phyloP scores from a whole-genome alignment of 2,113 vertebrate species.

The Myodes glareolus region DNA sequence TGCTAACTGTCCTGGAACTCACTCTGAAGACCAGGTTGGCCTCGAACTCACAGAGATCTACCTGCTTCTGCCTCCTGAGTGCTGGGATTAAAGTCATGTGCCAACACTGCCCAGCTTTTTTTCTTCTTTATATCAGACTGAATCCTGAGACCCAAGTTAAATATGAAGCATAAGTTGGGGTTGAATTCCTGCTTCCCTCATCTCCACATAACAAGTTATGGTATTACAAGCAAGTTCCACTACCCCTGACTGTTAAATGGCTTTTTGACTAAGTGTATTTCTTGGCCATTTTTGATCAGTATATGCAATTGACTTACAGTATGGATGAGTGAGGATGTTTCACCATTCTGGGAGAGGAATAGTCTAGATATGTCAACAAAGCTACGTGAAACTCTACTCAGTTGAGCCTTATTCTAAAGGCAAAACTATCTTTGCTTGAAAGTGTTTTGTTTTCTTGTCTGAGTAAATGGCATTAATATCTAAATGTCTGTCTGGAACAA shows the following conservation, averaged over 20 bases:
- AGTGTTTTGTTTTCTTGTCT: neutral
- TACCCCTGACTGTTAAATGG: neutral
- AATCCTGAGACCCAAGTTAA: neutral
- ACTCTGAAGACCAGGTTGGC: too few species aligned
- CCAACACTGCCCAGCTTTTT: neutral
- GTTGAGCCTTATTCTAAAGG: conserved; percentile 40
- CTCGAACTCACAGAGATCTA: too few species aligned
- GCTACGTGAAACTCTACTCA: neutral
- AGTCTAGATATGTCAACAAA: neutral
- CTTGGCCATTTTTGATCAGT: conserved; percentile 6
- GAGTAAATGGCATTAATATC: conserved; percentile 28
- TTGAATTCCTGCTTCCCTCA: neutral
- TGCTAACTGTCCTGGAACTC: too few species aligned
- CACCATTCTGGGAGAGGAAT: neutral
- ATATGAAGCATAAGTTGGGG: neutral
- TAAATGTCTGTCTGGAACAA: conserved; percentile 52
- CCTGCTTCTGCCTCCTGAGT: too few species aligned
- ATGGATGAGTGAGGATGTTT: neutral
- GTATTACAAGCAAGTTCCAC: neutral
- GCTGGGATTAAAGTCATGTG: too few species aligned
- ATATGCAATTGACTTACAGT: conserved; percentile 33
- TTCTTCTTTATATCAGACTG: neutral
- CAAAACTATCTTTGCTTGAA: conserved; percentile 41
- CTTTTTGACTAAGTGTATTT: conserved; percentile 29
- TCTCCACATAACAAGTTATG: neutral